Conservation (phyloP, 2,888 invertebrate species). For the Drosophila mulleri region DNA sequence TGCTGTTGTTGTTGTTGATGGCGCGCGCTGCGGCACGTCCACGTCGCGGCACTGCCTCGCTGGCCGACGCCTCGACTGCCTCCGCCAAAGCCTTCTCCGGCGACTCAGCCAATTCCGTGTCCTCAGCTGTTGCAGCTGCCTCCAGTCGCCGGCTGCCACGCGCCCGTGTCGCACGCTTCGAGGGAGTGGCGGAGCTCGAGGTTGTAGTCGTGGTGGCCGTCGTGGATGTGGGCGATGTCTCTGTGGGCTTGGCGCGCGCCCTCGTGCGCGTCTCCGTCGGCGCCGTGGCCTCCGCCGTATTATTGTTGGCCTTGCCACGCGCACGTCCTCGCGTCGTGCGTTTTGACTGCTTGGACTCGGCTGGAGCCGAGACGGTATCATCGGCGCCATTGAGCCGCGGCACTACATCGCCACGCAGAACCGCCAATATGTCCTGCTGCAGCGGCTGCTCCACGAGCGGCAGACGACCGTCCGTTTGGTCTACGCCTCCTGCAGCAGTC, state of each 20-base stretch:
- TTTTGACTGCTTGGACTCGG: conserved; percentile 44
- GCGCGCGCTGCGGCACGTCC: conserved; percentile 77
- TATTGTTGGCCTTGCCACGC: conserved; percentile 41
- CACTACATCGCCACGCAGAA: conserved; percentile 76
- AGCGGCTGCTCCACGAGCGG: conserved; percentile 32
- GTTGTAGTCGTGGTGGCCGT: neutral
- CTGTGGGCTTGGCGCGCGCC: conserved; percentile 30
- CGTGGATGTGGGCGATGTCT: conserved; percentile 19
- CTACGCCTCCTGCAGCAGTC: conserved; percentile 3
- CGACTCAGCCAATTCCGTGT: conserved; percentile 45
- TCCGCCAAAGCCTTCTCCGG: conserved; percentile 23
- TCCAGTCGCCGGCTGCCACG: conserved; percentile 45
- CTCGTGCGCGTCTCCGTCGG: conserved; percentile 45
- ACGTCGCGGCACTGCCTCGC: conserved; percentile 61
- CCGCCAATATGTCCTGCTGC: conserved; percentile 81
- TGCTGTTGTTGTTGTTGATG: conserved; percentile 69
- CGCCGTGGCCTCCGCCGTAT: neutral
- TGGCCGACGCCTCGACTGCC: conserved; percentile 20
- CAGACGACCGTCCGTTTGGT: neutral
- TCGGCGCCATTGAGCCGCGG: conserved; percentile 51
- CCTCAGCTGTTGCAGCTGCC: conserved; percentile 35
- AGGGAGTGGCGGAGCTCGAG: neutral
- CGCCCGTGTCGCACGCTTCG: conserved; percentile 66
- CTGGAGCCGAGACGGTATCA: conserved; percentile 2
- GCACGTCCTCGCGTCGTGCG: conserved; percentile 74